Base-by-base conservation (phyloP, 2,888 invertebrate genomes). In the Morpho achilles region DNA sequence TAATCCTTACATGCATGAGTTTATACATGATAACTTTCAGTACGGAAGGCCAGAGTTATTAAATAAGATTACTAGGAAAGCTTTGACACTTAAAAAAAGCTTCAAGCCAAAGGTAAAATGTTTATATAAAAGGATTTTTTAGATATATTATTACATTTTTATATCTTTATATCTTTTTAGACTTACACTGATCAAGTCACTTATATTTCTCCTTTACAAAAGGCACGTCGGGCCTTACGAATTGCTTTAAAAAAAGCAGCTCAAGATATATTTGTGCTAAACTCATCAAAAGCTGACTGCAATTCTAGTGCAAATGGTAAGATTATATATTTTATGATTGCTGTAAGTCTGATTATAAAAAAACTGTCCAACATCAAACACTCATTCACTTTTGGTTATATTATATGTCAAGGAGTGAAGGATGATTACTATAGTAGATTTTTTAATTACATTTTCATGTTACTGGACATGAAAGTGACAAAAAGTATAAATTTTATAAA, bases 1-100 rank as follows among this genome's bases (percentile, higher is more conserved):
- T 66, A 92, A 92, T 70, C 92, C 92, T 39, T 89, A 91, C 59
- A 88, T 93, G 72, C 93, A 93, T 65, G 93, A 93, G 67, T 93
- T 93, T 76, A 79, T 91, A 40, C 93, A 93, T 66, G 92, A 92
- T 61, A 84, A 86, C 68, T 93, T 93, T 69, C 91, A 91, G 68
- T 84, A 77, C 50, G 91, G 91, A 42, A 85, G 91, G 60, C 82
- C 88, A 0, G 93, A 93, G 61, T 72, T 93, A 56, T 69, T 93
- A 8, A 84, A 88, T 61, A 89, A 89, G 75, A 92, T 93, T 39
- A 91, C 91, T 49, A 80, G 93, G 54, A 93, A 92, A 75, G 82
- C 86, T 10, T 74, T 88, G 55, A 80, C 84, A 51, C 76, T 88
- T 68, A 87, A 84, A 71, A 80, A 80, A 68, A 76, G 64, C 64